Percentiles rank a stretch among this genome's conserved stretches.
phyloP scores from a whole-genome alignment of 2,888 invertebrate genomes.

The Dryomyza anilis region DNA sequence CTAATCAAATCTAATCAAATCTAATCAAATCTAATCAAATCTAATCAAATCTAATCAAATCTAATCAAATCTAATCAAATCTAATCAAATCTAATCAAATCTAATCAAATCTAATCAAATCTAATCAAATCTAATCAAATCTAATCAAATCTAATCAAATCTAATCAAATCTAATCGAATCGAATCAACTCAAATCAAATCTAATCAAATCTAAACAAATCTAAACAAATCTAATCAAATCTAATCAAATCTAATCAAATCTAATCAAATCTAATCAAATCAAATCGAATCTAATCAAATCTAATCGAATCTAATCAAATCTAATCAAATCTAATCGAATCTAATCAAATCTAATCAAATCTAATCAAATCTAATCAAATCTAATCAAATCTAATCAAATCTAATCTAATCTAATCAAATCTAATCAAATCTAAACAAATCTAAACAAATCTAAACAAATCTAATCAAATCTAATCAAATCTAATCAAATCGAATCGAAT shows the following conservation, averaged over 20 bases:
- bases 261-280: not conserved
- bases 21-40: too few species aligned
- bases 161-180: not conserved
- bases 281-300: too few species aligned
- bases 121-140: too few species aligned
- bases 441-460: not conserved
- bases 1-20: too few species aligned
- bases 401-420: not conserved
- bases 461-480: not conserved
- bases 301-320: too few species aligned
- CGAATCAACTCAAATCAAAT: too few species aligned
- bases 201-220: not conserved
- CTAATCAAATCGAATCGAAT: not conserved
- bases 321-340: too few species aligned
- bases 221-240: not conserved
- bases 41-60: too few species aligned
- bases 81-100: too few species aligned
- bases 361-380: not conserved
- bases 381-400: not conserved
- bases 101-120: too few species aligned
- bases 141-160: not conserved
- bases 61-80: too few species aligned
- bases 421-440: not conserved
- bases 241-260: not conserved
- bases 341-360: not conserved